Evolutionary conservation across 2,888 invertebrate genomes (phyloP).

Genomic region (Ophonus ardosiacus): DNA sequence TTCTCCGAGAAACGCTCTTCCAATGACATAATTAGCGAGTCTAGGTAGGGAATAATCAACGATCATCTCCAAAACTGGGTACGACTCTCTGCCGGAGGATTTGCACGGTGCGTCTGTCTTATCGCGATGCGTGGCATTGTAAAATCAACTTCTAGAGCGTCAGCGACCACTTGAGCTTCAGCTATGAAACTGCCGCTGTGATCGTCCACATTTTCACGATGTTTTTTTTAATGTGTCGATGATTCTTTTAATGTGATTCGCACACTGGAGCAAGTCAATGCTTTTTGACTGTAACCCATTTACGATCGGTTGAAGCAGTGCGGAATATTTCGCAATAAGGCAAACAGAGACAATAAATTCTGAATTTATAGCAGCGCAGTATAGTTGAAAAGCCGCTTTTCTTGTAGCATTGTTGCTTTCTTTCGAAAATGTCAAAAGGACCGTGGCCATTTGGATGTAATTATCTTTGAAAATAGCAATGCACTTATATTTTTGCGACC

Average conservation of each 20-base stretch:
- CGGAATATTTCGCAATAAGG: background rate
- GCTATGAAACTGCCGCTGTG: background rate
- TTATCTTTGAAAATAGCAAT: constrained; percentile 10
- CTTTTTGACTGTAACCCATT: background rate
- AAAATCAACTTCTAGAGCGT: background rate
- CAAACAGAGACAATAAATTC: background rate
- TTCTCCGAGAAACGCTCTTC: background rate
- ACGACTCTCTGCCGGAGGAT: background rate
- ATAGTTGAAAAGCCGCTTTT: background rate
- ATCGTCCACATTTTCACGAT: background rate
- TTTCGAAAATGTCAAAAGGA: background rate
- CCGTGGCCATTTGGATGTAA: background rate
- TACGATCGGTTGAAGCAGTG: background rate
- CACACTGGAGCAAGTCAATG: background rate
- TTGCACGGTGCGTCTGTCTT: background rate
- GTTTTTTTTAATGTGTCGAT: background rate
- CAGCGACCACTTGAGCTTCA: background rate
- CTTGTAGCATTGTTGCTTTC: background rate
- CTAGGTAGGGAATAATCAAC: background rate
- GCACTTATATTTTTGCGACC: constrained; percentile 5
- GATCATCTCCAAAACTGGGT: background rate
- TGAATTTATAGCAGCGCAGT: constrained; percentile 3
- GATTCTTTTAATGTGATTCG: constrained; percentile 1
- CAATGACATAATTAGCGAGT: background rate
- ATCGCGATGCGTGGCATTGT: background rate